phyloP scores from a whole-genome alignment of 2,113 vertebrate genomes.

The Notothenia coriiceps region DNA sequence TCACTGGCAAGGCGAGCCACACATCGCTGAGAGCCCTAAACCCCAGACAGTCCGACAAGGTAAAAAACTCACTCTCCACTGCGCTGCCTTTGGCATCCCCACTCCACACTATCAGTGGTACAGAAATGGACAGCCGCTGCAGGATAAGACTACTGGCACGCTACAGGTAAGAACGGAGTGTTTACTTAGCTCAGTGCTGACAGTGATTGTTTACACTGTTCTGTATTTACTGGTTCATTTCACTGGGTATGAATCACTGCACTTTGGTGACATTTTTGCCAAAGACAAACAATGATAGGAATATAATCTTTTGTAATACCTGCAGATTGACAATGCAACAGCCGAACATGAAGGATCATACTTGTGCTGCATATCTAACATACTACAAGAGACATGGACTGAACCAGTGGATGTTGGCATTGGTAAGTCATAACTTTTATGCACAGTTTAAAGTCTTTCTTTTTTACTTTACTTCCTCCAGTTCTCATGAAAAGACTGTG shows the following conservation, averaged over 20 bases:
- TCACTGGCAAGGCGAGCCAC: conserved; percentile 85
- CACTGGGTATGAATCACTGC: not conserved
- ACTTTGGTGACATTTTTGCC: conserved; percentile 37
- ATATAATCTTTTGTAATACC: conserved; percentile 22
- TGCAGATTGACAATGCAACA: conserved; percentile 74
- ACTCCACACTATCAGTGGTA: conserved; percentile 90
- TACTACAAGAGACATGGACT: conserved; percentile 85
- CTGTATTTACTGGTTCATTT: conserved; percentile 17
- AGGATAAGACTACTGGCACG: conserved; percentile 74
- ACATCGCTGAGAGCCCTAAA: conserved; percentile 82
- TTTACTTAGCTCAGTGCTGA: conserved; percentile 20
- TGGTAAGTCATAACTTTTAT: conserved; percentile 74
- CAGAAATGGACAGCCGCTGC: conserved; percentile 83
- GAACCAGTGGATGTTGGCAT: conserved; percentile 82
- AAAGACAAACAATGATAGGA: conserved; percentile 4
- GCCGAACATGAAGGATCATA: conserved; percentile 80
- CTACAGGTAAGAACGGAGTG: conserved; percentile 79
- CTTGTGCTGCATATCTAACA: conserved; percentile 88
- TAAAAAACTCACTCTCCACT: conserved; percentile 77
- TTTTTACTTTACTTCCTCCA: conserved; percentile 15
- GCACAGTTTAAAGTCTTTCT: not conserved
- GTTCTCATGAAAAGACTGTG: not conserved
- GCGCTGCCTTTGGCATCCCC: conserved; percentile 87
- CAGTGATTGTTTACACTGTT: conserved; percentile 10
- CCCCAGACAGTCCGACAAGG: conserved; percentile 73